These are phyloP conservation scores for Egretta garzetta DNA, from an alignment of 2,113 vertebrate genomes.

Conservation along the genomic window DNA sequence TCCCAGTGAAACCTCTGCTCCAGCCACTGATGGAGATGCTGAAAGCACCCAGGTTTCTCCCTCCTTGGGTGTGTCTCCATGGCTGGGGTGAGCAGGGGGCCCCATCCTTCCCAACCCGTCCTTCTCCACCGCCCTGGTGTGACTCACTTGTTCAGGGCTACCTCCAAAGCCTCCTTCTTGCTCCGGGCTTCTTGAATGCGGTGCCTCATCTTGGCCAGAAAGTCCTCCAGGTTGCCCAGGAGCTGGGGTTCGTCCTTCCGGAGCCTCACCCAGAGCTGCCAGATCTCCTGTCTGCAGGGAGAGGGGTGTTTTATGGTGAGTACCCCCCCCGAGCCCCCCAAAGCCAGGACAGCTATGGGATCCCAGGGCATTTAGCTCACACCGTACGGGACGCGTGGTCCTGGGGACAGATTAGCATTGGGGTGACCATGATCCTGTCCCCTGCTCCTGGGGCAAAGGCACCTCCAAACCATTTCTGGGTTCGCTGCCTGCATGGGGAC, in stretches of 20 bases:
- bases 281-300: slow-evolving; percentile 71
- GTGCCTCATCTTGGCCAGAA: slow-evolving; percentile 73
- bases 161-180: slow-evolving; percentile 67
- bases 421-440: not conserved
- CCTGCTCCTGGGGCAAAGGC: not conserved
- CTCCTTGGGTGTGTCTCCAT: fast-evolving
- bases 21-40: not conserved
- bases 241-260: slow-evolving; percentile 73
- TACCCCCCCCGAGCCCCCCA: not conserved
- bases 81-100: not conserved
- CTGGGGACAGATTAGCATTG: not conserved
- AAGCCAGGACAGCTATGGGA: fast-evolving
- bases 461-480: not conserved
- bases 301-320: not conserved
- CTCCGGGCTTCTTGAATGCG: slow-evolving; percentile 66
- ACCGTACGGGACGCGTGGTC: fast-evolving
- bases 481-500: not conserved
- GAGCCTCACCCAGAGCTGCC: slow-evolving; percentile 79
- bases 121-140: fast-evolving
- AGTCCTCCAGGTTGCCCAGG: slow-evolving; percentile 71
- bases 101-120: not conserved
- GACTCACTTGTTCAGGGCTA: slow-evolving; percentile 74
- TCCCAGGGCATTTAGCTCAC: not conserved
- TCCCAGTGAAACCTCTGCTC: not conserved
- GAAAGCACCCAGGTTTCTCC: not conserved